Evolutionary conservation across 2,113 vertebrate species (phyloP).

Genomic region (Mola mola): DNA sequence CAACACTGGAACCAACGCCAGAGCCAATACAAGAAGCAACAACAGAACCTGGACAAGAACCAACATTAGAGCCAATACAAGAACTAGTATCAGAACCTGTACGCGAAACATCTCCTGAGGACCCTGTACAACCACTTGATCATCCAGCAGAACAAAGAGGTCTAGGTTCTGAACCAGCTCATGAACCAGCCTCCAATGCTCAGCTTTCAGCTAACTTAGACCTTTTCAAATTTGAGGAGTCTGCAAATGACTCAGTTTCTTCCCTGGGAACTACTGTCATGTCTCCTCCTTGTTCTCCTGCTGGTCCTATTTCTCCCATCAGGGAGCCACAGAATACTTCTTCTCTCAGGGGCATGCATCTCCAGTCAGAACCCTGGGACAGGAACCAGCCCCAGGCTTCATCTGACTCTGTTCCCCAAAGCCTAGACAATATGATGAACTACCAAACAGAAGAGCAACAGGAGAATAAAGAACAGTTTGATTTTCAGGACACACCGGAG

Average conservation of each 20-base stretch:
- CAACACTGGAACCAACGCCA: not conserved
- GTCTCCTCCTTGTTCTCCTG: conserved; percentile 80
- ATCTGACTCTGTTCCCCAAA: conserved; percentile 34
- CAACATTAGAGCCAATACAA: conserved; percentile 10
- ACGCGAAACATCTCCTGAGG: conserved; percentile 21
- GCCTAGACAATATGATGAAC: conserved; percentile 22
- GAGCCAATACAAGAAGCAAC: not conserved
- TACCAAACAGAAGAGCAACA: conserved; percentile 45
- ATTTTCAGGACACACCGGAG: conserved; percentile 10
- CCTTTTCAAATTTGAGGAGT: conserved; percentile 51
- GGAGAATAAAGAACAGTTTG: conserved; percentile 27
- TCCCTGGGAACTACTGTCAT: conserved; percentile 78
- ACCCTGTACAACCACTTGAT: conserved; percentile 6
- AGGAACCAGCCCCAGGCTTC: conserved; percentile 17
- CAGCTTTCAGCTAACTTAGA: conserved; percentile 56
- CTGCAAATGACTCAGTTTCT: conserved; percentile 38
- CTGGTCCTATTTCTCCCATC: conserved; percentile 51
- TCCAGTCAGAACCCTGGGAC: conserved; percentile 56
- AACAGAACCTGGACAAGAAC: conserved; percentile 3
- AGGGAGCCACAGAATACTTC: conserved; percentile 52
- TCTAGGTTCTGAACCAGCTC: conserved; percentile 4
- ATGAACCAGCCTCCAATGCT: conserved; percentile 26
- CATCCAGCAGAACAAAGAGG: conserved; percentile 17
- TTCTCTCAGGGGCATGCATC: conserved; percentile 52
- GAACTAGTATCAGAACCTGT: conserved; percentile 27